Percentiles rank a stretch among this genome's conserved stretches.
Conservation (phyloP, 2,888 invertebrate species). For the Villa cingulata region DNA sequence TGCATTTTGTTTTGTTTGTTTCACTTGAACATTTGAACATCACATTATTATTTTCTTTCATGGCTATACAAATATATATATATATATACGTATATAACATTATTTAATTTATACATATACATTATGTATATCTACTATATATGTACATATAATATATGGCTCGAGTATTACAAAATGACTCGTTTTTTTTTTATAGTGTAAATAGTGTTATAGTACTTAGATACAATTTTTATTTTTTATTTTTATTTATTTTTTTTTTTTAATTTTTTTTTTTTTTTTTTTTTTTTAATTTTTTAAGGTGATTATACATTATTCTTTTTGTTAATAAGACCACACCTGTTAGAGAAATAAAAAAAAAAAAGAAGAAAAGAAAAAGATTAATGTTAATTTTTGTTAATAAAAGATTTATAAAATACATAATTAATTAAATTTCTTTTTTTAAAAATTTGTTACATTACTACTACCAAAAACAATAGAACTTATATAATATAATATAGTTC, state of each 20-base stretch:
- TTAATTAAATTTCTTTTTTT: no score
- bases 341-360: constrained; percentile 16
- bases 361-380: no score
- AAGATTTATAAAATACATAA: no score
- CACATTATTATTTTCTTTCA: not conserved
- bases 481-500: no score
- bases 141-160: not conserved
- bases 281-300: constrained; percentile 12
- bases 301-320: constrained; percentile 20
- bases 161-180: not conserved
- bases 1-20: constrained; percentile 1
- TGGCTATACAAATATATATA: no score
- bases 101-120: no score
- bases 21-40: not conserved
- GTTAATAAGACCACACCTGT: constrained; percentile 39
- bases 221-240: no score
- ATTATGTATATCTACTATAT: no score
- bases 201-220: no score
- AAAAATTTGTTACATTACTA: no score
- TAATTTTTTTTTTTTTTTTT: not conserved
- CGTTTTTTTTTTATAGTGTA: not conserved
- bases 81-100: no score
- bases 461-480: no score
- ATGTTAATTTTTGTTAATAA: not conserved
- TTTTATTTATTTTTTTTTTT: not conserved